Percentiles rank a stretch among this genome's conserved stretches.
phyloP scores from a whole-genome alignment of 2,113 vertebrate genomes.

The Gobius niger region DNA sequence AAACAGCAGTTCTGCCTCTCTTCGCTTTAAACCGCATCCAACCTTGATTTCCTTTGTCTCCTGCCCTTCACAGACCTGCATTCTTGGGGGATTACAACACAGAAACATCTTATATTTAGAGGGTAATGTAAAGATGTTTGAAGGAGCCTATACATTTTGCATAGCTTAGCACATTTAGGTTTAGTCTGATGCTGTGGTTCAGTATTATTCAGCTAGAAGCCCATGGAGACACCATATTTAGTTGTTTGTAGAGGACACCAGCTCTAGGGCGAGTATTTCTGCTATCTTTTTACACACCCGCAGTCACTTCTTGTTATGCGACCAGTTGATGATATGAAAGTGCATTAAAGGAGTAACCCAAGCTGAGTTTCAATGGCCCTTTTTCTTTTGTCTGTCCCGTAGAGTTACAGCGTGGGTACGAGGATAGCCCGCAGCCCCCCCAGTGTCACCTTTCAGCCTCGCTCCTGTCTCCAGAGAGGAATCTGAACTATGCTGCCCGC shows the following conservation, averaged over 20 bases:
- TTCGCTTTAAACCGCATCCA: not conserved
- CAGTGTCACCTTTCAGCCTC: constrained; percentile 5
- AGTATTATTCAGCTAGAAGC: no score
- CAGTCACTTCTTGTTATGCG: not conserved
- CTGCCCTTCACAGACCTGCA: constrained; percentile 1
- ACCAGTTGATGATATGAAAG: not conserved
- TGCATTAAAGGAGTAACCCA: not conserved
- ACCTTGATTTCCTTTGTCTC: constrained; percentile 7
- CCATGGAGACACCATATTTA: no score
- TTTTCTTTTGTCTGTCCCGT: not conserved
- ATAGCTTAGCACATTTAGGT: no score
- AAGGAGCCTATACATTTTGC: not conserved
- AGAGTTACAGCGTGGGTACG: not conserved
- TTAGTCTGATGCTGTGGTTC: no score
- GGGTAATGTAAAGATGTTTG: not conserved
- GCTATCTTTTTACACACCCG: not conserved
- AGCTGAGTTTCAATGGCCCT: not conserved
- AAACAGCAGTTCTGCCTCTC: not conserved
- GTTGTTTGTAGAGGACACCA: not conserved
- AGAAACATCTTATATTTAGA: not conserved
- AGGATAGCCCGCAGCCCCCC: not conserved
- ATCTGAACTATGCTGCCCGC: constrained; percentile 2
- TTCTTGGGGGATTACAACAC: not conserved
- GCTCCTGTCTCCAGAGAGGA: constrained; percentile 1
- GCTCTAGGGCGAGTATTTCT: no score